A percentile compares a stretch with the other conserved stretches of the same genome.
Evolutionary conservation across 2,888 invertebrate genomes (phyloP).

Genomic region (Protophormia terraenovae): DNA sequence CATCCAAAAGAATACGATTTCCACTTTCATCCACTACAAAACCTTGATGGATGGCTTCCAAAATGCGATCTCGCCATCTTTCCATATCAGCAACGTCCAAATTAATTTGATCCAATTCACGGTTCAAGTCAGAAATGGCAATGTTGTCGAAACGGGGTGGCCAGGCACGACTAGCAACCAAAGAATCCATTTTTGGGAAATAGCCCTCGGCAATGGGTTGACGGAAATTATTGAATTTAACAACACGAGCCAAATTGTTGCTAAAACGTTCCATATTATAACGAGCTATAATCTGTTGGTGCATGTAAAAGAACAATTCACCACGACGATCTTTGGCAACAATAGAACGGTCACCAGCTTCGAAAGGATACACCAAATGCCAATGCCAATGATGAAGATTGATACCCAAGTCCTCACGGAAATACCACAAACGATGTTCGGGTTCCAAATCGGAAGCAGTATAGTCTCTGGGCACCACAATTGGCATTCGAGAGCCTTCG

Average conservation of each 20-base stretch:
- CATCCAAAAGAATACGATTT: constrained; percentile 83
- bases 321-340: constrained; percentile 87
- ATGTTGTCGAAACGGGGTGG: constrained; percentile 86
- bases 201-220: constrained; percentile 89
- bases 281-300: constrained; percentile 84
- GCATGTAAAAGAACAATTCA: constrained; percentile 91
- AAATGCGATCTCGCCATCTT: constrained; percentile 88
- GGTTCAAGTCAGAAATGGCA: constrained; percentile 84
- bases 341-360: constrained; percentile 84
- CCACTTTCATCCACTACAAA: constrained; percentile 84
- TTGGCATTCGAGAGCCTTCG: constrained; percentile 85
- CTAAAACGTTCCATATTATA: constrained; percentile 90
- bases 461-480: constrained; percentile 85
- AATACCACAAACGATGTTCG: constrained; percentile 86
- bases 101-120: constrained; percentile 86
- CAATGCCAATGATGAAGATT: constrained; percentile 84
- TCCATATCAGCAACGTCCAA: constrained; percentile 87
- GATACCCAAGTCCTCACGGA: constrained; percentile 83
- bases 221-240: constrained; percentile 85
- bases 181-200: constrained; percentile 91
- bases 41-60: constrained; percentile 86
- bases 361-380: constrained; percentile 88
- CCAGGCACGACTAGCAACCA: constrained; percentile 89
- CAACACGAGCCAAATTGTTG: constrained; percentile 86
- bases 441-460: constrained; percentile 88